Conservation (phyloP, 2,888 invertebrate genomes). For the Epinotia brunnichana region DNA sequence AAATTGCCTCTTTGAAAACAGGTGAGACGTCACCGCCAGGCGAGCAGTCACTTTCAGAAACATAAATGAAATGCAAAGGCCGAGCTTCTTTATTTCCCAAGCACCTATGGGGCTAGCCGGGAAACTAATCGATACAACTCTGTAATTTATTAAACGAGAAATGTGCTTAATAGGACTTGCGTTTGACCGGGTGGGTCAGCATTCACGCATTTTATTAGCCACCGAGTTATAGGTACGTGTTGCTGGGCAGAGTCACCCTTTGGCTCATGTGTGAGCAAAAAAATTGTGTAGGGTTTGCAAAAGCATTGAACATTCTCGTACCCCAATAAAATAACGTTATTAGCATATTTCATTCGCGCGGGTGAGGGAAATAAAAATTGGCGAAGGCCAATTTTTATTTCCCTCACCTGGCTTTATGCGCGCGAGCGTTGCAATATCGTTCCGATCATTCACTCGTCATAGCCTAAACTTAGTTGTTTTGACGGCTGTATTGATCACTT, state of each 20-base stretch:
- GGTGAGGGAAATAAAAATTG: conserved; percentile 64
- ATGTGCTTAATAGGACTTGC: conserved; percentile 1
- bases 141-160: conserved; percentile 22
- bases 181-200: conserved; percentile 15
- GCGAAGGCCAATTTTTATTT: conserved; percentile 74
- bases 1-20: conserved; percentile 74
- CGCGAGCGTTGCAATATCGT: conserved; percentile 68
- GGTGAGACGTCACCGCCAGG: conserved; percentile 69
- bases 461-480: conserved; percentile 61
- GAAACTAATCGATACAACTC: conserved; percentile 2
- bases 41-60: conserved; percentile 68
- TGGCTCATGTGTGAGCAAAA: not conserved
- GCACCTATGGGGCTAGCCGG: conserved; percentile 57
- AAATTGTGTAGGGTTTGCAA: conserved; percentile 18
- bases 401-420: conserved; percentile 61
- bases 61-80: conserved; percentile 70
- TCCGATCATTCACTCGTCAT: conserved; percentile 71
- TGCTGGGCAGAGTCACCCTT: not conserved
- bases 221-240: not conserved
- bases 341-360: conserved; percentile 29
- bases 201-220: not conserved
- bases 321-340: conserved; percentile 30
- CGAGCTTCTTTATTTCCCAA: conserved; percentile 67
- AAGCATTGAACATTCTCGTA: conserved; percentile 14
- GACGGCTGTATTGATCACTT: not conserved